Evolutionary conservation across 2,113 vertebrate species (phyloP), one percentile per base, ranked within the genome.

Genomic region (Varanus salvator): DNA sequence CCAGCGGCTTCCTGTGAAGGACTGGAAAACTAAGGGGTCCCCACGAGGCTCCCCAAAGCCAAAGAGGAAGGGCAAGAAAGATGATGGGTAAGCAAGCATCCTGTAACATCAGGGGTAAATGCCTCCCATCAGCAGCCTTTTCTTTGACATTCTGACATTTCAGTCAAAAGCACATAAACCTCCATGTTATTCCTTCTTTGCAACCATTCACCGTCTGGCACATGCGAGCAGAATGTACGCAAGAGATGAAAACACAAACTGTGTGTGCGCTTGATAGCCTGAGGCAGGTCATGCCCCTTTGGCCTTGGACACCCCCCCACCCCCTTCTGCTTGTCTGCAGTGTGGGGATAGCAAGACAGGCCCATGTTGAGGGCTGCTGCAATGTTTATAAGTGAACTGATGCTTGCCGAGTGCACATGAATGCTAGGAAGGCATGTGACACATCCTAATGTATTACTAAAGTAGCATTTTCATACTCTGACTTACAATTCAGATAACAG

Each of bases 31-130:
- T 80, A 97, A 98, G 87, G 96, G 97, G 0, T 99, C 99, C 4
- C 99, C 99, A 8, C 96, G 98, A 90, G 95, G 97, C 38, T 99
- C 99, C 1, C 99, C 99, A 2, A 99, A 99, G 93, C 96, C 98
- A 0, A 99, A 98, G 95, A 95, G 98, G 93, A 99, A 98, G 96
- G 96, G 92, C 92, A 99, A 98, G 95, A 99, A 98, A 69, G 99
- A 99, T 23, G 98, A 99, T 0, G 94, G 98, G 99, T 99, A 96
- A 0, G 95, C 85, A 71, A 82, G n/a, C 54, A 19, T 50, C 54
- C 84, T 78, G 7, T 21, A 54, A 31, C 81, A 7, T 6, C 84
- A 90, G 77, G 78, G 77, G 48, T 6, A 7, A 57, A 9, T 2
- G 2, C 19, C 0, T 54, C 69, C 52, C 44, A 0, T 0, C 54